Conservation (phyloP, 2,797 vertebrate genomes). For the Huso huso region DNA sequence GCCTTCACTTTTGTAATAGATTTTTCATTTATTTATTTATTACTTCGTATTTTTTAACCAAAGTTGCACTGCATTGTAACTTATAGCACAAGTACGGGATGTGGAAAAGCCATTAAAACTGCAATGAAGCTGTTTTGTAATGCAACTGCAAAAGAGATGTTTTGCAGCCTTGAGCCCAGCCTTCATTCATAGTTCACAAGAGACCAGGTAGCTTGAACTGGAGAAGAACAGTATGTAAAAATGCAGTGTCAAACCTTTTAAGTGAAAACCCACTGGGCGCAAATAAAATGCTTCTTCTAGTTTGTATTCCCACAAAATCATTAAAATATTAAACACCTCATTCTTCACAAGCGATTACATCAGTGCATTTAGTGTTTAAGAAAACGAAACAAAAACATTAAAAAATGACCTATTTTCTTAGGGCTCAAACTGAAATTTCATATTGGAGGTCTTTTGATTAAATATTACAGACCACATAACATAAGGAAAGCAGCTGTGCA, state of each 20-base stretch:
- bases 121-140: not conserved
- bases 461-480: not conserved
- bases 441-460: not conserved
- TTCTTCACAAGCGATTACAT: slow-evolving; percentile 20
- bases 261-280: slow-evolving; percentile 12
- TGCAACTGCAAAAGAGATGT: not conserved
- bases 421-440: not conserved
- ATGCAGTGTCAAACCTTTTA: not conserved
- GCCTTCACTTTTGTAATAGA: too few relatives aligned
- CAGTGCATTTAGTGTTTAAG: slow-evolving; percentile 18
- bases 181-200: not conserved
- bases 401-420: slow-evolving; percentile 2
- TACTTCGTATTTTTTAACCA: too few relatives aligned
- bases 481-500: not conserved
- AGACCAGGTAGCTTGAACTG: not conserved
- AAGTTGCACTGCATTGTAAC: too few relatives aligned
- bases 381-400: slow-evolving; percentile 19
- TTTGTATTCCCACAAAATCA: slow-evolving; percentile 15
- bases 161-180: not conserved
- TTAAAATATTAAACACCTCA: slow-evolving; percentile 17
- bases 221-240: not conserved
- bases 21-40: too few relatives aligned
- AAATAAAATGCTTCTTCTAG: slow-evolving; percentile 19
- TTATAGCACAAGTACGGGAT: too few relatives aligned
- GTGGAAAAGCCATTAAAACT: not conserved